Base-by-base conservation (phyloP, 2,797 vertebrate genomes). In the Melanotaenia parkinsoni region DNA sequence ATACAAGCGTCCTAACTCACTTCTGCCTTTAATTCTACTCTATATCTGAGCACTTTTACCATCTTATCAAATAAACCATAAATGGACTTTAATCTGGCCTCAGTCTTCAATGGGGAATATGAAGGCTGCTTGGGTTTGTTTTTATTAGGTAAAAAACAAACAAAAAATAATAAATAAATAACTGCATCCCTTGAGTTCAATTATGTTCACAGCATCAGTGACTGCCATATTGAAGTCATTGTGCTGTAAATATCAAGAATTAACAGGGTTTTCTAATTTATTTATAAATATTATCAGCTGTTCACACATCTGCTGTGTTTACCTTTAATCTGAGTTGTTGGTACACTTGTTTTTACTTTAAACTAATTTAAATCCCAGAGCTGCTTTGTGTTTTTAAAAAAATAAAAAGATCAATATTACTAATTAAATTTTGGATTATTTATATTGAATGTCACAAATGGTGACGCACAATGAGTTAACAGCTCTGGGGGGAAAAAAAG, bases 301-400 rank as follows among this genome's bases (percentile, higher is more conserved):
- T 30, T 5, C 13, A 14, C 53, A 56, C 5, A 4, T 5, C 43
- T 20, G 14, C 18, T 5, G 18, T 45, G 43, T 45, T 45, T 45
- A 20, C 0, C 18, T 28, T 54, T 28, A 32, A 57, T 30, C 8
- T 4, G 47, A 50, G 8, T 22, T 22, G 9, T 58, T 6, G 1
- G 14, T n/a, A 67, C 57, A 67, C 18, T 10, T 61, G 32, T 38
- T 71, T 40, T 79, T 47, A 51, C 50, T 77, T 61, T n/a, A 64
- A 20, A 54, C 10, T 35, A n/a, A 20, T 33, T 37, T 24, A 22
- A 38, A 69, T 40, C 22, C 14, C n/a, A n/a, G 9, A 69, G 57
- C 57, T 59, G 28, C 26, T 28, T 13, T 26, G 10, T 35, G 61
- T 38, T 38, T 26, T 22, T 30, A 30, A 7, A 54, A 43, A 43